Evolutionary conservation across 2,888 invertebrate species (phyloP), one percentile per base, ranked within the genome.

Genomic region (Gymnosoma rotundatum): DNA sequence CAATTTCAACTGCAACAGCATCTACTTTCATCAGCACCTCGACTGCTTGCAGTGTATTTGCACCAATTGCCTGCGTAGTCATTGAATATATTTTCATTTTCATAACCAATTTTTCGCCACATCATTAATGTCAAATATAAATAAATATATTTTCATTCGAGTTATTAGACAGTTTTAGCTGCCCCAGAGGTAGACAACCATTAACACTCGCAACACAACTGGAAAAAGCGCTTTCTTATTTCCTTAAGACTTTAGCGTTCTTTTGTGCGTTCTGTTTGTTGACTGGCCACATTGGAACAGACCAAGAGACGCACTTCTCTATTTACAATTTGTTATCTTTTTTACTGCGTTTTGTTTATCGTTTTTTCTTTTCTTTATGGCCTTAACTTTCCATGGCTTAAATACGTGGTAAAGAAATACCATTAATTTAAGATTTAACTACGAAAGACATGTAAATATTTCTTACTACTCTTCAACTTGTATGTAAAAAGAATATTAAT

Each of bases 81-180:
- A 42, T 42, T 42, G 12, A 58, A 20, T 75, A 38, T n/a, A 74
- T 74, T 80, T 69, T 58, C 20, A 74, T 74, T 80, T 69, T 58
- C 48, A 50, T 14, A 70, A 25, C 32, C 58, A 72, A 83, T 60
- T 52, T 78, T 84, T 83, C 79, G 81, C 78, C 86, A 85, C 84
- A 83, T 86, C 86, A 83, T 87, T 83, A 87, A 86, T 81, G 87
- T 87, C 86, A 86, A 84, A 74, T 73, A 60, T 1, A 73, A 76
- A 60, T 2, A 73, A 76, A 73, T 69, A 78, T 69, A 75, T 81
- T 75, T 79, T 70, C 58, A 78, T 82, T 73, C 73, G 75, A 75
- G 32, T 21, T 38, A 63, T 38, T 63, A 63, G 54, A 25, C 74
- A 70, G 54, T 48, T 36, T 32, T 48, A 70, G 60, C 60, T 36